Evolutionary conservation across 2,797 vertebrate genomes (phyloP).

Genomic region (Chrysocyon brachyurus): DNA sequence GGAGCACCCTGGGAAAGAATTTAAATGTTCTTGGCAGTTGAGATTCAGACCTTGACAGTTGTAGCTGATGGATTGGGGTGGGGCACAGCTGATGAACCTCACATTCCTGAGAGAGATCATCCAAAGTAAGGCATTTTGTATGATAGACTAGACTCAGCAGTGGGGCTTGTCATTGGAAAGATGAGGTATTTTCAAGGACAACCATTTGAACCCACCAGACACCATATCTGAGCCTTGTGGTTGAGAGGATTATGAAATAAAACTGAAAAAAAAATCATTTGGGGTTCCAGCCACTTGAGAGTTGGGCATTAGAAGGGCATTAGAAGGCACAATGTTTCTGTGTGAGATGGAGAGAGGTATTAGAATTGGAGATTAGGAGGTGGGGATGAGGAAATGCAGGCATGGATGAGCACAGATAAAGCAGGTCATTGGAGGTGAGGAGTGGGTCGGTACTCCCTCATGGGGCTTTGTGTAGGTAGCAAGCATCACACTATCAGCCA

Average conservation of each 20-base stretch:
- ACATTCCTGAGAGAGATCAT: background rate
- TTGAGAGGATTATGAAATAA: background rate
- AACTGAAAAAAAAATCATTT: background rate
- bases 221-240: background rate
- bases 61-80: background rate
- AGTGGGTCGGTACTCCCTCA: background rate
- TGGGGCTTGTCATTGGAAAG: background rate
- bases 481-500: background rate
- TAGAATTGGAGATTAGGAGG: background rate
- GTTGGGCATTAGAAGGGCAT: background rate
- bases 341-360: background rate
- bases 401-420: background rate
- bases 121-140: background rate
- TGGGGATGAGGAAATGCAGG: background rate
- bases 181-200: background rate
- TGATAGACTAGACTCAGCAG: background rate
- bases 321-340: background rate
- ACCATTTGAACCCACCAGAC: background rate
- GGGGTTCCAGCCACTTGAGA: background rate
- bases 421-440: background rate
- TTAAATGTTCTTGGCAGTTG: background rate
- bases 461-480: background rate
- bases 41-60: background rate
- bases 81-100: background rate
- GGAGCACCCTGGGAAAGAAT: constrained; percentile 32